Base-by-base conservation (phyloP, 1,140 invertebrate genomes). In the Drosophila sturtevanti region DNA sequence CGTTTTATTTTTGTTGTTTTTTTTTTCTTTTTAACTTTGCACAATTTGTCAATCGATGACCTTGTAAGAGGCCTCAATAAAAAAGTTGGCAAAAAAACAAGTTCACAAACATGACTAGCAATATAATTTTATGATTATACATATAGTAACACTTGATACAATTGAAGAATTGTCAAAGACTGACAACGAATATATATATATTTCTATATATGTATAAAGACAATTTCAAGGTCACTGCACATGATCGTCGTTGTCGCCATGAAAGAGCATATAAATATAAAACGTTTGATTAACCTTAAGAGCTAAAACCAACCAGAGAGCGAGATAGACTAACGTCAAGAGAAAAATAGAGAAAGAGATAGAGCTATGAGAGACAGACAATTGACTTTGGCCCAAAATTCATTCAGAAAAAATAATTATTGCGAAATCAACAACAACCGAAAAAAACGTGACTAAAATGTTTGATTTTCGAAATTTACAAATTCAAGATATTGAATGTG, bases 241-340 rank as follows among this genome's bases (percentile, higher is more conserved):
- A 84, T 59, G 54, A 62, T 22, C 54, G 7, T 67, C 59, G 69
- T 58, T 24, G 55, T 59, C 52, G 56, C 63, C 51, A 59, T 67
- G 59, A 65, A 38, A 48, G 41, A 48, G 84, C 71, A 79, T 77
- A 89, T 71, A 86, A 86, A 87, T 77, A 87, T 71, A 86, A 86
- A 87, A 70, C 63, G 79, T 79, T 86, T 82, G 82, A 86, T 82
- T 86, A 87, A 87, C 79, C 82, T 87, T 77, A 86, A 86, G 71
- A 86, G 78, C 44, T 61, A 37, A 75, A 48, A 55, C 18, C 66
- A 58, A 48, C 18, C 9, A n/a, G 41, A 21, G 16, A 21, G n/a
- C 1, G 41, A 21, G 41, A 48, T 48, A 11, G 27, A 1, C 27
- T 31, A 31, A 31, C 4, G 7, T 31, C 27, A 6, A 31, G 27